Evolutionary conservation across 2,113 vertebrate genomes (phyloP), one percentile per base, ranked within the genome.

Genomic region (Puma concolor): DNA sequence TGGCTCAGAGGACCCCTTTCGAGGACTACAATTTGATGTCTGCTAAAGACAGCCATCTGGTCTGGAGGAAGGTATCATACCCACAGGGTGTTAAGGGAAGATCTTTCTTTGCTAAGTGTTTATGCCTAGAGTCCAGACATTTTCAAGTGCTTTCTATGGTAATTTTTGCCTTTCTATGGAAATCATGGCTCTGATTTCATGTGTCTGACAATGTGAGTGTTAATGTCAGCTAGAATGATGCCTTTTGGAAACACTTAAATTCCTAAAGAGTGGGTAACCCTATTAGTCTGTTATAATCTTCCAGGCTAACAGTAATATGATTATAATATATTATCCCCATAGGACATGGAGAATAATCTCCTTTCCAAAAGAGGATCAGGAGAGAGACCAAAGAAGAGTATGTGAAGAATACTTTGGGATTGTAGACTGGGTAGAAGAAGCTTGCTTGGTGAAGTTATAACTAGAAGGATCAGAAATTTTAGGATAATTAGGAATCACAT

Each of bases 361-460:
- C 92, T 95, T 97, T 95, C 76, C n/a, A 33, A 87, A 83, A 94
- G 96, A 95, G 85, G 85, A 93, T 97, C 67, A 72, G 67, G 50
- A 77, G 10, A 4, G 79, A 83, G 86, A 41, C 52, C 67, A 12
- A 14, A 95, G 67, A 41, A 29, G 14, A 66, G 33, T 44, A 9
- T n/a, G 0, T n/a, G 12, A n/a, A 15, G 87, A 52, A 64, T 66
- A 7, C 44, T 31, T 64, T 36, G 67, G 81, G 57, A 15, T 57
- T 38, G 4, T 52, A 60, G 83, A 38, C 44, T 31, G 13, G 33
- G 27, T 11, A 16, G 23, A 77, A 74, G 66, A 50, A 72, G 6
- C 27, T 33, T 69, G 79, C 31, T 36, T 25, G 16, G 67, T 50
- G 13, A 41, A 15, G 60, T 71, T 92, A 31, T 10, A 63, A 48